phyloP scores from a whole-genome alignment of 2,888 invertebrate species.

The Brachyopa scutellaris region DNA sequence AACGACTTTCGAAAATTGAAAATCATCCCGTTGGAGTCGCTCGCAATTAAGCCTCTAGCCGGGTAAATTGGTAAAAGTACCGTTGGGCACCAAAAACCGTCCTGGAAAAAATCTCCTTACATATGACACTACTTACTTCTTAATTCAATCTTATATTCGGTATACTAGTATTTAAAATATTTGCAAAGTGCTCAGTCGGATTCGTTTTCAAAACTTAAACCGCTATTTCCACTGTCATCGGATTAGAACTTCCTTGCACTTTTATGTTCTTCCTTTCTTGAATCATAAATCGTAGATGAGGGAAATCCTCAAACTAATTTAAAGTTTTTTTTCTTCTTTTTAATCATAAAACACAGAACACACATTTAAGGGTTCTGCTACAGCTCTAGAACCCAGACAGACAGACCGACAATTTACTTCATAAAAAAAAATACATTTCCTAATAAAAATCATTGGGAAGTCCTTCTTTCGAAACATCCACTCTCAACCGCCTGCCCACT shows the following conservation, averaged over 20 bases:
- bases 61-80: too few species aligned
- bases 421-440: constrained; percentile 49
- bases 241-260: constrained; percentile 42
- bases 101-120: too few species aligned
- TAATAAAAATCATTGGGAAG: constrained; percentile 59
- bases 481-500: too few species aligned
- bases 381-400: constrained; percentile 13
- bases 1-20: too few species aligned
- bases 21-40: too few species aligned
- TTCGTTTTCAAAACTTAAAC: constrained; percentile 2
- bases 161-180: too few species aligned
- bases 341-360: not conserved
- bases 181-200: too few species aligned
- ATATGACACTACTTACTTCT: too few species aligned
- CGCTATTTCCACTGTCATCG: constrained; percentile 22
- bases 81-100: too few species aligned
- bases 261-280: constrained; percentile 5
- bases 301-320: constrained; percentile 56
- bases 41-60: too few species aligned
- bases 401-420: constrained; percentile 34
- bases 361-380: constrained; percentile 27
- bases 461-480: constrained; percentile 43
- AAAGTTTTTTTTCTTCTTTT: constrained; percentile 58
- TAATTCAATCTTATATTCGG: too few species aligned
- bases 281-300: constrained; percentile 43